These are phyloP conservation scores for Cherax destructor DNA, from an alignment of 1,140 invertebrate species.

Conservation along the genomic window DNA sequence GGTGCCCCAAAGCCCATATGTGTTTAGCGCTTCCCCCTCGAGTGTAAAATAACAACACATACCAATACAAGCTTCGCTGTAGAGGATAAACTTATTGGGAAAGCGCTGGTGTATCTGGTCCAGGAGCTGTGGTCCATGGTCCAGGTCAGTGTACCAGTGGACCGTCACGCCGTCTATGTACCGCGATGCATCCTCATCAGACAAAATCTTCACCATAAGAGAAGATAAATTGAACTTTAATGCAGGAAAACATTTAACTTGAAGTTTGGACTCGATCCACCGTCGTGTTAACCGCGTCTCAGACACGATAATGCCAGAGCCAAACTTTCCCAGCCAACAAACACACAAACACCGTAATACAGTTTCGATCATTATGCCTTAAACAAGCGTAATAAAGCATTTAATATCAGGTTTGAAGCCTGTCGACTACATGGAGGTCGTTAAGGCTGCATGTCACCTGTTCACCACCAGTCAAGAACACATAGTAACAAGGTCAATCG, in stretches of 20 bases:
- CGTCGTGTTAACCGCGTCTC: background rate
- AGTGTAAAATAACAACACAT: slow-evolving; percentile 22
- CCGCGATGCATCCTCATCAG: slow-evolving; percentile 73
- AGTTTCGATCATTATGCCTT: too few species aligned
- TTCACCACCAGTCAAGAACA: too few species aligned
- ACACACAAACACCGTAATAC: background rate
- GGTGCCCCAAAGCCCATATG: too few species aligned
- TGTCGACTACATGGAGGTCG: too few species aligned
- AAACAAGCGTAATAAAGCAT: too few species aligned
- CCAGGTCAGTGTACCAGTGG: slow-evolving; percentile 85
- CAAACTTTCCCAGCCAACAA: too few species aligned
- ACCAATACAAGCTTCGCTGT: slow-evolving; percentile 85
- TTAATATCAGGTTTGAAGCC: too few species aligned
- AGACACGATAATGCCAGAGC: too few species aligned
- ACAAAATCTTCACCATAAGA: slow-evolving; percentile 76
- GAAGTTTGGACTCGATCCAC: too few species aligned
- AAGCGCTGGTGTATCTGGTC: slow-evolving; percentile 78
- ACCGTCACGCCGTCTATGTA: slow-evolving; percentile 87
- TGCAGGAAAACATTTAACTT: background rate
- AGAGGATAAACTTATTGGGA: slow-evolving; percentile 85
- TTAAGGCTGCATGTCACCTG: too few species aligned
- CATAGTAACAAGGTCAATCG: too few species aligned
- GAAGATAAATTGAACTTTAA: background rate
- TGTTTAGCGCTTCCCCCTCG: too few species aligned
- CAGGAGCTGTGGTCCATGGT: slow-evolving; percentile 78